Evolutionary conservation across 2,113 vertebrate genomes (phyloP).

Genomic region (Vireo altiloquus): DNA sequence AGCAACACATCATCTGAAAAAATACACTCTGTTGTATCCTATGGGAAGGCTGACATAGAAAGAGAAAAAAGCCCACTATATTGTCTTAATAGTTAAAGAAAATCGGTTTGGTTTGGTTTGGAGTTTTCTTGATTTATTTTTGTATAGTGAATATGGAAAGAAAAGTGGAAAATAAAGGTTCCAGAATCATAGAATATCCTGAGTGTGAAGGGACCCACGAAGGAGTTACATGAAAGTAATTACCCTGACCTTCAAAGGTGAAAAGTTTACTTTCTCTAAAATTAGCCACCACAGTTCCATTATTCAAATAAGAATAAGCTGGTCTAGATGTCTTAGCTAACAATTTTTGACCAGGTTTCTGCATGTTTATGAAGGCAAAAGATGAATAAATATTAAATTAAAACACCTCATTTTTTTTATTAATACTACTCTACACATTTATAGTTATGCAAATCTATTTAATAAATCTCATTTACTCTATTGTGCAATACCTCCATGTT

Average conservation of each 20-base stretch:
- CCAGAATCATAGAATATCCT: neutral
- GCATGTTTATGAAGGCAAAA: neutral
- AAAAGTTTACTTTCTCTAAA: neutral
- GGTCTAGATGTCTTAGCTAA: neutral
- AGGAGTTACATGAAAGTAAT: neutral
- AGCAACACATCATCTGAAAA: constrained; percentile 5
- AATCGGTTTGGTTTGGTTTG: neutral
- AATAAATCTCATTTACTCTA: neutral
- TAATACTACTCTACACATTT: neutral
- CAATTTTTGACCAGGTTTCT: neutral
- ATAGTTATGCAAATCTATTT: neutral
- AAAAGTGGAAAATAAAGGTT: neutral
- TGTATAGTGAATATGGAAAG: neutral
- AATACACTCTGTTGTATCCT: neutral
- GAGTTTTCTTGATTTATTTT: too few relatives aligned
- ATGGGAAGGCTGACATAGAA: neutral
- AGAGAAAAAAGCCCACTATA: neutral
- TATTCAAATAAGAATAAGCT: neutral
- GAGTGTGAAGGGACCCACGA: neutral
- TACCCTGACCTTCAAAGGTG: neutral
- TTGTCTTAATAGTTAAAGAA: neutral
- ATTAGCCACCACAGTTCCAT: neutral
- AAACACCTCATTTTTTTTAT: neutral
- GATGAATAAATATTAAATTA: neutral
- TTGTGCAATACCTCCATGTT: neutral